Base-by-base conservation (phyloP, 2,888 invertebrate species). In the Oligia fasciuncula region DNA sequence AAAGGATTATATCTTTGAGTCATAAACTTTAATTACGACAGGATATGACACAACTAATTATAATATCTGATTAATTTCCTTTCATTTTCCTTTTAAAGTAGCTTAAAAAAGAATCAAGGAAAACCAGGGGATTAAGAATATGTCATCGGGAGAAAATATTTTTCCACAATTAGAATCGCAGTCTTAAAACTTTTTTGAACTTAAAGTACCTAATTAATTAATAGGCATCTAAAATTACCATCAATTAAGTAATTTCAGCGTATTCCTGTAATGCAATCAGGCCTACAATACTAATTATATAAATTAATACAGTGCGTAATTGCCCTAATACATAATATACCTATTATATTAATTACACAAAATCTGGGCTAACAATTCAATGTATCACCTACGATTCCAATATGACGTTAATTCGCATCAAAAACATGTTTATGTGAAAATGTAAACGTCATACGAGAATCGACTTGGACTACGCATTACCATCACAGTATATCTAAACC, bases 391-490 rank as follows among this genome's bases (percentile, higher is more conserved):
- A 74, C 46, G 51, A 17, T 23, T 40, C 14, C n/a, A 40, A 8
- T 67, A 81, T 83, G 72, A 85, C 86, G 86, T 74, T 43, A 73
- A 70, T 63, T 71, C 54, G 29, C n/a, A 57, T 69, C n/a, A 77
- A 67, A 57, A 86, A 85, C 72, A 86, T 77, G 76, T 83, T 85
- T 73, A 63, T 72, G 57, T 69, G 46, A 69, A 66, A 51, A 29
- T 8, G 3, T n/a, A 62, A 65, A 73, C 85, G 75, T 76, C 85
- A 75, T 43, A 11, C 29, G 29, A 29, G 29, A 73, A 80, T 60
- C 77, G 70, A 68, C 79, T 81, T 69, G 4, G 73, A 75, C 51
- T 71, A 49, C 69, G 70, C 75, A 81, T 51, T 79, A 79, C 74
- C 79, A 80, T n/a, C 19, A 62, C 80, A 43, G 71, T 54, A 77